phyloP scores from a whole-genome alignment of 2,113 vertebrate species.

The Sceloporus undulatus region DNA sequence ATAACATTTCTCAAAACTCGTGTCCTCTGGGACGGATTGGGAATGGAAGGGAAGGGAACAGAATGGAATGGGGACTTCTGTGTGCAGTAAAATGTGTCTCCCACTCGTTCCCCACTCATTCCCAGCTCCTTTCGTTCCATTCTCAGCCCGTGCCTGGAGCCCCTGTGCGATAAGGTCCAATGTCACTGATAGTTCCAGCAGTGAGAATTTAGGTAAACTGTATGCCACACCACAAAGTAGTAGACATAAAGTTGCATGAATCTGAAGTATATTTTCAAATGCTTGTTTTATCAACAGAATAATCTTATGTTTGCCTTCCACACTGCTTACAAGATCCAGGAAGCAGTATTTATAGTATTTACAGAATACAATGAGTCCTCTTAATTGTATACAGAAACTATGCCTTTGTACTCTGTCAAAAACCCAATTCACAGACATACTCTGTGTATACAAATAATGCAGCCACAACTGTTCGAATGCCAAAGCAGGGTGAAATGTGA shows the following conservation, averaged over 20 bases:
- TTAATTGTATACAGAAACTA: not conserved
- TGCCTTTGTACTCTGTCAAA: not conserved
- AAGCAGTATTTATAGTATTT: not conserved
- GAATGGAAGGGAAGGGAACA: too few relatives aligned
- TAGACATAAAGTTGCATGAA: not conserved
- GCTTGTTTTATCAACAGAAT: not conserved
- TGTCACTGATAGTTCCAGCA: not conserved
- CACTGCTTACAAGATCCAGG: not conserved
- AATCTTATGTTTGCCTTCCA: not conserved
- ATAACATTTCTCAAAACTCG: too few relatives aligned
- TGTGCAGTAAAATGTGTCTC: too few relatives aligned
- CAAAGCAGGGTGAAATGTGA: not conserved
- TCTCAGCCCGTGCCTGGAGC: too few relatives aligned
- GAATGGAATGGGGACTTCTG: too few relatives aligned
- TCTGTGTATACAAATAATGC: not conserved
- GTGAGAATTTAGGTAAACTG: not conserved
- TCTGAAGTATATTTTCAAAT: not conserved
- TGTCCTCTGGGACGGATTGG: too few relatives aligned
- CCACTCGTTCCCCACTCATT: too few relatives aligned
- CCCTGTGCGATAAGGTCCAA: too few relatives aligned
- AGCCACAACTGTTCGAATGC: not conserved
- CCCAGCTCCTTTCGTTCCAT: too few relatives aligned
- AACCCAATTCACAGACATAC: too few relatives aligned
- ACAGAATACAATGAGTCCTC: not conserved
- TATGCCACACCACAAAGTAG: not conserved